Evolutionary conservation across 2,888 invertebrate species (phyloP).

Genomic region (Diogma glabrata): DNA sequence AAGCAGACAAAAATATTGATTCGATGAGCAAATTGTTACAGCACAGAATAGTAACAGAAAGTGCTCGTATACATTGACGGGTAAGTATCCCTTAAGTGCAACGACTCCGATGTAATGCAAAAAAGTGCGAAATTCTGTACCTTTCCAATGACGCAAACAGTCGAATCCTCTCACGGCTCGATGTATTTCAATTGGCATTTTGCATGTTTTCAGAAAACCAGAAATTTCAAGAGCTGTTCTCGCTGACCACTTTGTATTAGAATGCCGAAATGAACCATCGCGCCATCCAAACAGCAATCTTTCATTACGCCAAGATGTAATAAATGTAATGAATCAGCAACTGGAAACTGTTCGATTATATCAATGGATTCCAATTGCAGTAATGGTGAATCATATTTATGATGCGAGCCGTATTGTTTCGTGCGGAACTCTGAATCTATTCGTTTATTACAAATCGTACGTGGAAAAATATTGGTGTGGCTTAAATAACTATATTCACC

Average conservation of each 20-base stretch:
- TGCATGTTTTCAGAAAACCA: neutral
- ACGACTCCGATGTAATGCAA: neutral
- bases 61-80: neutral
- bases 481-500: too few relatives aligned
- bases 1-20: neutral
- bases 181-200: slow-evolving; percentile 3
- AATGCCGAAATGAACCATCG: neutral
- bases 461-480: too few relatives aligned
- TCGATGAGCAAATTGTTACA: neutral
- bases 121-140: neutral
- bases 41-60: neutral
- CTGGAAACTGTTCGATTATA: too few relatives aligned
- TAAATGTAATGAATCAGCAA: too few relatives aligned
- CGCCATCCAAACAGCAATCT: neutral
- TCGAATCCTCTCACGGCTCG: neutral
- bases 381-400: too few relatives aligned
- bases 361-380: too few relatives aligned
- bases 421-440: too few relatives aligned
- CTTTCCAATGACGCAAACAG: neutral
- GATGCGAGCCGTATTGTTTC: too few relatives aligned
- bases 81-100: neutral
- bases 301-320: neutral
- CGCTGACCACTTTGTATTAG: neutral
- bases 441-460: too few relatives aligned
- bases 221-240: neutral